Conservation (phyloP, 1,140 invertebrate species). For the Neotoxoptera formosana region DNA sequence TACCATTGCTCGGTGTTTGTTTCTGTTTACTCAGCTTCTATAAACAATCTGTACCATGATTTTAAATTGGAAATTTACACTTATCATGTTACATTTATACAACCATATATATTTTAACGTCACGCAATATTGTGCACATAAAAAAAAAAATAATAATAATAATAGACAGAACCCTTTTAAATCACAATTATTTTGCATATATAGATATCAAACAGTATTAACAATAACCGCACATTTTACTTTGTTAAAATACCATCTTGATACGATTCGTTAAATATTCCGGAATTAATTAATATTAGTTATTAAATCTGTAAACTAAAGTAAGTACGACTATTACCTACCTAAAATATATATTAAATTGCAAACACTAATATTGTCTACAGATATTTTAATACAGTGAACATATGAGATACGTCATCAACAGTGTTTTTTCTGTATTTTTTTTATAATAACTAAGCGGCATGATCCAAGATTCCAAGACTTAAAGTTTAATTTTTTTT, state of each 20-base stretch:
- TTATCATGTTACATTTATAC: not conserved
- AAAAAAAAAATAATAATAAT: not conserved
- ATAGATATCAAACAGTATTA: not conserved
- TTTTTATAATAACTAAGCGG: too few species aligned
- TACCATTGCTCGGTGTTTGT: not conserved
- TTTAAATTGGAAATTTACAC: conserved; percentile 14
- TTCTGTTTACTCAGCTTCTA: conserved; percentile 1
- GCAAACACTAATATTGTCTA: too few species aligned
- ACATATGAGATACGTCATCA: too few species aligned
- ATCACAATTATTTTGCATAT: not conserved
- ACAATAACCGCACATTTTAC: not conserved
- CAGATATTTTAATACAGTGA: too few species aligned
- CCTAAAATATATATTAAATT: not conserved
- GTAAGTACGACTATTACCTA: not conserved
- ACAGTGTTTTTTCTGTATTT: too few species aligned
- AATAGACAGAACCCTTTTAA: not conserved
- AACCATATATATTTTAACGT: not conserved
- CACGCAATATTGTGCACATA: not conserved
- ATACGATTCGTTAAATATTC: not conserved
- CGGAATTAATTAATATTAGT: too few species aligned
- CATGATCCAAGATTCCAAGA: too few species aligned
- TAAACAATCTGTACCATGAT: conserved; percentile 15
- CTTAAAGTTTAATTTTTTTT: too few species aligned
- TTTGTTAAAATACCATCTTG: not conserved
- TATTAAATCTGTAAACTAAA: not conserved